These are phyloP conservation scores for Bombus superbus DNA, from an alignment of 1,140 invertebrate species.

Conservation along the genomic window DNA sequence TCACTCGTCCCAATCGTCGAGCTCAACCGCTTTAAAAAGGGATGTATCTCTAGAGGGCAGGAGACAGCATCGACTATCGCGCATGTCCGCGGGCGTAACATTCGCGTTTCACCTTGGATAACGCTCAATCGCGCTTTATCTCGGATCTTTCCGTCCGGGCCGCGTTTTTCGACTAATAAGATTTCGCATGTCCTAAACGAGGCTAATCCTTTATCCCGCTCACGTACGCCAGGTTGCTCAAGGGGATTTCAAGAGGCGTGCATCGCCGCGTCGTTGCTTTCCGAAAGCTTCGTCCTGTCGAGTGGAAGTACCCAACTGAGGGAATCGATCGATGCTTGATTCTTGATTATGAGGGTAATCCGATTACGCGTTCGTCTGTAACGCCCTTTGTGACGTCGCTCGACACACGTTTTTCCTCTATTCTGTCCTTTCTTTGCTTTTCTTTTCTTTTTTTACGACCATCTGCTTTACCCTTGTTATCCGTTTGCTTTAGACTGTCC, in stretches of 20 bases:
- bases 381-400: not conserved
- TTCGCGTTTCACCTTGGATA: conserved; percentile 1
- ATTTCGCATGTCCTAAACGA: conserved; percentile 55
- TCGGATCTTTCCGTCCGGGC: not conserved
- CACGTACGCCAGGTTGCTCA: conserved; percentile 48
- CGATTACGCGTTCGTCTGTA: conserved; percentile 26
- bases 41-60: too few species aligned
- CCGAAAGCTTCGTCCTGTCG: conserved; percentile 28
- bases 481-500: too few species aligned
- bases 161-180: conserved; percentile 61
- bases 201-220: conserved; percentile 57
- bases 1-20: not conserved
- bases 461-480: not conserved
- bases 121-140: conserved; percentile 34
- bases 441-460: not conserved
- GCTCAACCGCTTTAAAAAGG: conserved; percentile 23
- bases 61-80: not conserved
- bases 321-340: conserved; percentile 32
- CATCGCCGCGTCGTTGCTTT: conserved; percentile 2
- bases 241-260: conserved; percentile 48
- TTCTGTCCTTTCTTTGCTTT: not conserved
- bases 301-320: not conserved
- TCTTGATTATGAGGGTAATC: conserved; percentile 44
- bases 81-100: not conserved
- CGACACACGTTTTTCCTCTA: not conserved